Evolutionary conservation across 2,113 vertebrate species (phyloP).

Genomic region (Ceyx melanurus): DNA sequence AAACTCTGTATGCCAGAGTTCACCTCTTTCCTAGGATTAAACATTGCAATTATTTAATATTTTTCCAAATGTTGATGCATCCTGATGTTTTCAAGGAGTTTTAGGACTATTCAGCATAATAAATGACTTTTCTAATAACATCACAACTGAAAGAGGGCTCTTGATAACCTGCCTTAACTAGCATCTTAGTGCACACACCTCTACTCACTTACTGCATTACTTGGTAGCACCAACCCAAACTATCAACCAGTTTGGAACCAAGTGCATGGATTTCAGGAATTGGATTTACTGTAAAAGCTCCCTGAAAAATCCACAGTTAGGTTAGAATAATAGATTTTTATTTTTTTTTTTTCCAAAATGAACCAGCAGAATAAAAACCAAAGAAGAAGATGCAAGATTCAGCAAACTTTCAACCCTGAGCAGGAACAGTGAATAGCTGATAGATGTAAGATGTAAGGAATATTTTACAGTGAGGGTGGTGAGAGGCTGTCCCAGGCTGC

Average conservation of each 20-base stretch:
- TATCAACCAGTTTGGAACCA: neutral
- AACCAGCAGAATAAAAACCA: neutral
- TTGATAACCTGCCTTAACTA: neutral
- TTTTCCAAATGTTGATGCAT: neutral
- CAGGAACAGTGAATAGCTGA: neutral
- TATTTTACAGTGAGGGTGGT: neutral
- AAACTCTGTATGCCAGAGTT: neutral
- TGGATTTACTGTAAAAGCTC: neutral
- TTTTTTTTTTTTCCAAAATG: neutral
- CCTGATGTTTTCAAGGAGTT: neutral
- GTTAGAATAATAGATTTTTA: neutral
- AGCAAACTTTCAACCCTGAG: neutral
- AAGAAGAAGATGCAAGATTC: neutral
- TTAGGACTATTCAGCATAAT: neutral
- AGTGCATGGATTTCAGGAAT: neutral
- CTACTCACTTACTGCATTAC: neutral
- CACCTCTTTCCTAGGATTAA: neutral
- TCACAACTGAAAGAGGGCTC: neutral
- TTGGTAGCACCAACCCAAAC: neutral
- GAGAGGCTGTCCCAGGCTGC: neutral
- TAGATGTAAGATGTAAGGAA: neutral
- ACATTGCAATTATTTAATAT: neutral
- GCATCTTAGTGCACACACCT: neutral
- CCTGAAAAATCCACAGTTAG: neutral
- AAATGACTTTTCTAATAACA: neutral